phyloP scores from a whole-genome alignment of 1,140 invertebrate genomes.

The Pogonomyrmex barbatus region DNA sequence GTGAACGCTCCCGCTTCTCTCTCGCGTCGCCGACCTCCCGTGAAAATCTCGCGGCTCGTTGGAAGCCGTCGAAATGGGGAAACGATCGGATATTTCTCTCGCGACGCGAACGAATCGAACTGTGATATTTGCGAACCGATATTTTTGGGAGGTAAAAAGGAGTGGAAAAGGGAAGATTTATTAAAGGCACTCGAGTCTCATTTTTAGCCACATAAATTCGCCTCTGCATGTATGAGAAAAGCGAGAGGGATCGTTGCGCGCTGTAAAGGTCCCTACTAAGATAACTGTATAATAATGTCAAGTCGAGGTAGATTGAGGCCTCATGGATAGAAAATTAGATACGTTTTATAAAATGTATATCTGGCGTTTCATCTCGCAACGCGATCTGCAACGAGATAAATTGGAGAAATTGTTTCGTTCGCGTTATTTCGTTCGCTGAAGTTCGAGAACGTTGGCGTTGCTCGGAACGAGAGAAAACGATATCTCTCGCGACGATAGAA shows the following conservation, averaged over 20 bases:
- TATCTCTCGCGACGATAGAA: conserved; percentile 44
- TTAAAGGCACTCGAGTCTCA: not conserved
- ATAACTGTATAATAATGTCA: not conserved
- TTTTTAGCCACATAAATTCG: not conserved
- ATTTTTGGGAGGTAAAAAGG: not conserved
- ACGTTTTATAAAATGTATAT: conserved; percentile 34
- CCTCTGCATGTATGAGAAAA: not conserved
- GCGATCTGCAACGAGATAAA: conserved; percentile 9
- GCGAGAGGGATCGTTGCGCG: no score
- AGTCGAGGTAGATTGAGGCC: not conserved
- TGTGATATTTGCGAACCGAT: conserved; percentile 22
- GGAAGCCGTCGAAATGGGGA: conserved; percentile 45
- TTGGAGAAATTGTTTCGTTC: conserved; percentile 9
- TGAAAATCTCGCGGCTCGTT: conserved; percentile 51
- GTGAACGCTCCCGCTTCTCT: conserved; percentile 40
- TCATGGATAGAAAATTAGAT: conserved; percentile 11
- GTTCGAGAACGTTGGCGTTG: conserved; percentile 10
- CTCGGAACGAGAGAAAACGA: conserved; percentile 13
- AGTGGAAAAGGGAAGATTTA: not conserved
- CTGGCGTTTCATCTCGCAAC: not conserved
- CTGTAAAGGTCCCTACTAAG: not conserved
- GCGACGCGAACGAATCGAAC: not conserved
- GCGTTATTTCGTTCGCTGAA: conserved; percentile 35
- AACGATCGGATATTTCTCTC: conserved; percentile 53
- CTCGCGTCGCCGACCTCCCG: not conserved